A percentile compares a stretch with the other conserved stretches of the same genome.
Conservation (phyloP, 2,113 vertebrate genomes). For the Passer domesticus region DNA sequence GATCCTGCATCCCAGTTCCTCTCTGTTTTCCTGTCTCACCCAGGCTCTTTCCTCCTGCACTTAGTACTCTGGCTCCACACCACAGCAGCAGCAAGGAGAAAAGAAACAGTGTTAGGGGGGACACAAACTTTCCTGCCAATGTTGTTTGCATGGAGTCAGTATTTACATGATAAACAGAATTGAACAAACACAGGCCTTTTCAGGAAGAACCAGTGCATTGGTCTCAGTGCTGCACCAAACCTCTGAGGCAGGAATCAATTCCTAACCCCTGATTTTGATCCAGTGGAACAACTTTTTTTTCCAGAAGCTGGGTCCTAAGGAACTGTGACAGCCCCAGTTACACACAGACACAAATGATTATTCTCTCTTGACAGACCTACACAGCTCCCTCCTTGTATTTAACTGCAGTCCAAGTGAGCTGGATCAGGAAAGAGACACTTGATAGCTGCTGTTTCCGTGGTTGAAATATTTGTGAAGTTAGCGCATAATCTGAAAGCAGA, state of each 20-base stretch:
- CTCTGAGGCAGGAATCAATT: neutral
- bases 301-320: neutral
- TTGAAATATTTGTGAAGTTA: slow-evolving; percentile 89
- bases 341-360: slow-evolving; percentile 73
- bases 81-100: neutral
- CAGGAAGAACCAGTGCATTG: neutral
- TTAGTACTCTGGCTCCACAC: neutral
- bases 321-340: slow-evolving; percentile 1
- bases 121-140: neutral
- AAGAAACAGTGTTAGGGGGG: neutral
- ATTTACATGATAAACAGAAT: neutral
- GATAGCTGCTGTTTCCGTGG: slow-evolving; percentile 84
- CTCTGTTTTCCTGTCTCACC: neutral
- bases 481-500: slow-evolving; percentile 87
- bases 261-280: neutral
- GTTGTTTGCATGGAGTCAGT: neutral
- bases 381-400: slow-evolving; percentile 71
- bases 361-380: slow-evolving; percentile 75
- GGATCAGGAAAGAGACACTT: slow-evolving; percentile 78
- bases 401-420: slow-evolving; percentile 68
- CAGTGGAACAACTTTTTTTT: neutral
- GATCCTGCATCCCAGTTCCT: neutral
- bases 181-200: neutral
- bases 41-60: neutral
- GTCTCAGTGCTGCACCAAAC: neutral